phyloP scores from a whole-genome alignment of 2,888 invertebrate species.

The Polia nebulosa region DNA sequence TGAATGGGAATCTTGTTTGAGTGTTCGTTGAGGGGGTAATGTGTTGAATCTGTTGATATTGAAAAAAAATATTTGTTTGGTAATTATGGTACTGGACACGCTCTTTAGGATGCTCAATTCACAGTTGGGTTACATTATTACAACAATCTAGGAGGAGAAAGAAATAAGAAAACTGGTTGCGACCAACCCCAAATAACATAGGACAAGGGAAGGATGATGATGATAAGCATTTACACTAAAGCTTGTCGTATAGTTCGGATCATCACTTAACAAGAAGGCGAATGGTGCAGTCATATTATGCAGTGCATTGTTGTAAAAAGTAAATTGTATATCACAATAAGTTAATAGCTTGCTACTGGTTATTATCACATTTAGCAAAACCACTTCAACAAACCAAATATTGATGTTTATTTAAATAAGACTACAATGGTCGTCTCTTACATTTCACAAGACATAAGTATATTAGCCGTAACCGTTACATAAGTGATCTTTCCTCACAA shows the following conservation, averaged over 20 bases:
- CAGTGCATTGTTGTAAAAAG: neutral
- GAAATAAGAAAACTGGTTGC: neutral
- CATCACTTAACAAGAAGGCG: neutral
- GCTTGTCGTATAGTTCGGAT: neutral
- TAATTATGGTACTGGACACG: neutral
- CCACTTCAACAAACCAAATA: conserved; percentile 10
- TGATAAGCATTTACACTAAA: neutral
- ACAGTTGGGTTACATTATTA: neutral
- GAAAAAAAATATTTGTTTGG: conserved; percentile 17
- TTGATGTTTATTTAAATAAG: conserved; percentile 17
- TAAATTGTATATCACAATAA: neutral
- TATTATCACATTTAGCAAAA: neutral
- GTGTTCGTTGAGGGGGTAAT: conserved; percentile 24
- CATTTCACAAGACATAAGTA: conserved; percentile 51
- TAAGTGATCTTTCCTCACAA: conserved; percentile 60
- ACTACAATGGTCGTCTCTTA: conserved; percentile 27
- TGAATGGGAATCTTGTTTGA: conserved; percentile 46
- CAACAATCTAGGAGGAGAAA: neutral
- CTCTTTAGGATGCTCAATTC: neutral
- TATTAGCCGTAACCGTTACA: conserved; percentile 50
- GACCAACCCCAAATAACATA: too few species aligned
- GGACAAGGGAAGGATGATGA: neutral
- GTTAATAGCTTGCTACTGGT: too few species aligned
- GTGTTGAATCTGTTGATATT: conserved; percentile 41
- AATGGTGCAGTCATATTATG: neutral